These are phyloP conservation scores for Zelostemma sp. DNA, from an alignment of 1,140 invertebrate genomes.

Conservation along the genomic window DNA sequence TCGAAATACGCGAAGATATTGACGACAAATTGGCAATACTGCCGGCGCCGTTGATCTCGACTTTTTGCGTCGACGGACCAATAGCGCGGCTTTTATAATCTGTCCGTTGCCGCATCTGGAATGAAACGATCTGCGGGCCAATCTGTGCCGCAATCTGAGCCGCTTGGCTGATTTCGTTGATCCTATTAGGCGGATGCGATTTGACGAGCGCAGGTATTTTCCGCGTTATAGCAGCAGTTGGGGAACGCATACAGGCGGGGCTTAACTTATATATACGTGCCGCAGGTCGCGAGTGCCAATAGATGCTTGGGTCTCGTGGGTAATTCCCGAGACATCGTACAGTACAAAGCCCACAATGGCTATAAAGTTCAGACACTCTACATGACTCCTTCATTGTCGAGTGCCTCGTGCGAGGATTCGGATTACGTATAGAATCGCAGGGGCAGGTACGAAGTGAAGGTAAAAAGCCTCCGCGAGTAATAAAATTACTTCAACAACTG, in stretches of 20 bases:
- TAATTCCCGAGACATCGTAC: neutral
- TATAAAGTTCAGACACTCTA: slow-evolving; percentile 9
- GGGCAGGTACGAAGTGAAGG: too few relatives aligned
- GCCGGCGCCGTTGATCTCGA: slow-evolving; percentile 37
- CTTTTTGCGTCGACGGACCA: slow-evolving; percentile 26
- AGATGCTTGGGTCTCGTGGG: neutral
- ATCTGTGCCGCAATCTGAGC: slow-evolving; percentile 61
- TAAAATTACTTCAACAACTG: too few relatives aligned
- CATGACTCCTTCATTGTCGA: slow-evolving; percentile 9
- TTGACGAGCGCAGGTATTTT: slow-evolving; percentile 55
- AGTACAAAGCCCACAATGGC: slow-evolving; percentile 16
- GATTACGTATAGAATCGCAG: slow-evolving; percentile 20
- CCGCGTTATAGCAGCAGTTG: slow-evolving; percentile 21
- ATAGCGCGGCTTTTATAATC: slow-evolving; percentile 57
- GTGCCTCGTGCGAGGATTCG: slow-evolving; percentile 6
- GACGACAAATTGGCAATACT: slow-evolving; percentile 29
- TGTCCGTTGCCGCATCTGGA: slow-evolving; percentile 61
- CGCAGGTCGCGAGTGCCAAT: slow-evolving; percentile 26
- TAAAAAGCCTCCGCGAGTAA: too few relatives aligned
- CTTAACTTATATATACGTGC: slow-evolving; percentile 32
- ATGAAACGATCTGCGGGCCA: slow-evolving; percentile 57
- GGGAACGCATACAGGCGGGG: slow-evolving; percentile 24
- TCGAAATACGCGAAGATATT: slow-evolving; percentile 9
- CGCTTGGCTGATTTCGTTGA: slow-evolving; percentile 63
- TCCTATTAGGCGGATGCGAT: slow-evolving; percentile 65